Conservation (phyloP, 2,113 vertebrate genomes). For the Lasiurus cinereus region DNA sequence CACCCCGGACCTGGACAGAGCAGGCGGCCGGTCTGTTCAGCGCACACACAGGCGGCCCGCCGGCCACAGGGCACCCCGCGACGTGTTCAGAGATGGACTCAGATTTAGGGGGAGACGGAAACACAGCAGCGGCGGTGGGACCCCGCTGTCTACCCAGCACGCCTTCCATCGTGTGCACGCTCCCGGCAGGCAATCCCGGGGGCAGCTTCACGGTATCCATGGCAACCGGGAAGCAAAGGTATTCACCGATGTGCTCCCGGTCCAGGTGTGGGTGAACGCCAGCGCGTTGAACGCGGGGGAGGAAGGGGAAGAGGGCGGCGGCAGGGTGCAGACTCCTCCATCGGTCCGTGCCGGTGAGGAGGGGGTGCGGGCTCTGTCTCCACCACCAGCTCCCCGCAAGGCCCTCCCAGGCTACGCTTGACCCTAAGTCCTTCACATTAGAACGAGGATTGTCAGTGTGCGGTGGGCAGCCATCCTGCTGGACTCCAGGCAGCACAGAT, state of each 20-base stretch:
- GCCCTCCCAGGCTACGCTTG: background rate
- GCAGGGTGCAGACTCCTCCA: rapidly evolving
- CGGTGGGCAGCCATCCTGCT: background rate
- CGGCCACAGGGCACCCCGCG: too few species aligned
- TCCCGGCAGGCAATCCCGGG: too few species aligned
- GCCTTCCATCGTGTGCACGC: too few species aligned
- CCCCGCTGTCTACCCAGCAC: too few species aligned
- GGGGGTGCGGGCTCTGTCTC: background rate
- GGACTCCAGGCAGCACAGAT: background rate
- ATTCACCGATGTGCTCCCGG: background rate
- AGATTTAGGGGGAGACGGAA: too few species aligned
- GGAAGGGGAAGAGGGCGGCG: background rate
- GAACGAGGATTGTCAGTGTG: background rate
- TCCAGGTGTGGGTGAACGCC: background rate
- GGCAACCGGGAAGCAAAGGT: too few species aligned
- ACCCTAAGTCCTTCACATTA: background rate
- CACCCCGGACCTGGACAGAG: too few species aligned
- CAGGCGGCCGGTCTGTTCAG: too few species aligned
- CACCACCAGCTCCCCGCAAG: rapidly evolving
- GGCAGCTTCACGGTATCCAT: too few species aligned
- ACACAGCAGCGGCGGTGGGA: too few species aligned
- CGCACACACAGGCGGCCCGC: too few species aligned
- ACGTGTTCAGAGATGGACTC: too few species aligned
- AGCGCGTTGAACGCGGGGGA: background rate
- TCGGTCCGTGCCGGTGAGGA: rapidly evolving